Conservation (phyloP, 2,113 vertebrate genomes). For the Tamias sibiricus region DNA sequence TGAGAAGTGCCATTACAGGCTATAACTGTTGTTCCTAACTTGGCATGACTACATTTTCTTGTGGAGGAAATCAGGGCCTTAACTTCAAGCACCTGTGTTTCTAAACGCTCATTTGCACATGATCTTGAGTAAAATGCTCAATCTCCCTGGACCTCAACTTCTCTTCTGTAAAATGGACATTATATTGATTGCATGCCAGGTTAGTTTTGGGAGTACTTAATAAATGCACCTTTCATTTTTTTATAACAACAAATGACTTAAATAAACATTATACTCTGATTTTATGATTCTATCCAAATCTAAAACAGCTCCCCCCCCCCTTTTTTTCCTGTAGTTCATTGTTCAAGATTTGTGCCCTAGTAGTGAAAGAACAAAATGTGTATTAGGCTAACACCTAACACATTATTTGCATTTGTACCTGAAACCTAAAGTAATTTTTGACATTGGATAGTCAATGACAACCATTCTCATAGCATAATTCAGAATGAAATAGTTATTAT, state of each 20-base stretch:
- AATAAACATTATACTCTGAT: neutral
- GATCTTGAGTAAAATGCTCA: neutral
- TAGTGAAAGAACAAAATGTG: constrained; percentile 16
- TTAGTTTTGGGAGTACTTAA: neutral
- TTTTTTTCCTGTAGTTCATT: neutral
- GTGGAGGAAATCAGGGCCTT: neutral
- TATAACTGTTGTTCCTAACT: neutral
- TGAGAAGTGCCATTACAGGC: neutral
- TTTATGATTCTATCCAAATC: neutral
- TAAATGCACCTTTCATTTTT: neutral
- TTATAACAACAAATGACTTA: neutral
- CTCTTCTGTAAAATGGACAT: neutral
- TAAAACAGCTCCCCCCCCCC: neutral
- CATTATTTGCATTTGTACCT: constrained; percentile 25
- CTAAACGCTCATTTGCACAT: neutral
- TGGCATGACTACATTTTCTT: neutral
- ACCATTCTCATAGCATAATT: neutral
- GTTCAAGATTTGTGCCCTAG: neutral
- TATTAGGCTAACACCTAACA: neutral
- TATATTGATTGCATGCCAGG: neutral
- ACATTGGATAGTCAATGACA: neutral
- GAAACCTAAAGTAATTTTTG: constrained; percentile 39
- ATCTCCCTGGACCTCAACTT: neutral
- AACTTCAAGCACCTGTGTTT: neutral
- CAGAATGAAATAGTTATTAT: constrained; percentile 8